phyloP scores from a whole-genome alignment of 2,797 vertebrate genomes.

The Rhodeus uyekii region DNA sequence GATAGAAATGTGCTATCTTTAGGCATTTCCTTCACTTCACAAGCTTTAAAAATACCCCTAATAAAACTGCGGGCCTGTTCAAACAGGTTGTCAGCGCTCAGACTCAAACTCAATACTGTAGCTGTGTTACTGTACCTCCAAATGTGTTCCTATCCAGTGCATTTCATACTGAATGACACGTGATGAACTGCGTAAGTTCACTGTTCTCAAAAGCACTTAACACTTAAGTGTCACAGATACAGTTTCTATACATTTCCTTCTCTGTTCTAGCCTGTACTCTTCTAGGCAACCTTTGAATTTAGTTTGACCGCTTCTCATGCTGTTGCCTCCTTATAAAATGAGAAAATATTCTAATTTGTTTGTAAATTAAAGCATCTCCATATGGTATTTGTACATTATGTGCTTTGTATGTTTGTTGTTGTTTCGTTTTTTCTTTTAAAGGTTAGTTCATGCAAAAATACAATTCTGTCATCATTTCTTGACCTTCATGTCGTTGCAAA shows the following conservation, averaged over 20 bases:
- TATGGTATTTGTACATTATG: not conserved
- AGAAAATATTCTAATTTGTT: too few species aligned
- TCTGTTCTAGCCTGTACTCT: too few species aligned
- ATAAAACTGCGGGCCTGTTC: conserved; percentile 67
- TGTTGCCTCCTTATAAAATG: too few species aligned
- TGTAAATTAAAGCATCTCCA: not conserved
- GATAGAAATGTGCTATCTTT: conserved; percentile 64
- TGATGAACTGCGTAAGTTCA: not conserved
- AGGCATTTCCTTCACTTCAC: conserved; percentile 68
- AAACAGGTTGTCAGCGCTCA: conserved; percentile 60
- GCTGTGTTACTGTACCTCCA: not conserved
- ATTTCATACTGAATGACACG: not conserved
- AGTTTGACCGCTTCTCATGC: too few species aligned
- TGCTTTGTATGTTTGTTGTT: not conserved
- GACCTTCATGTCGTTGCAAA: not conserved
- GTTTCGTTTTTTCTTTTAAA: not conserved
- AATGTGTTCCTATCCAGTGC: not conserved
- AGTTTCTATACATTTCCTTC: too few species aligned
- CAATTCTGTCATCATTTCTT: not conserved
- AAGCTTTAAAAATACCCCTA: conserved; percentile 56
- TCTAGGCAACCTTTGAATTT: too few species aligned
- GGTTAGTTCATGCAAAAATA: not conserved
- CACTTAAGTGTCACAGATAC: too few species aligned
- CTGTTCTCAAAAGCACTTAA: not conserved
- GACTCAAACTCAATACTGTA: not conserved